phyloP scores from a whole-genome alignment of 2,888 invertebrate species.

The Stenoptilia bipunctidactyla region DNA sequence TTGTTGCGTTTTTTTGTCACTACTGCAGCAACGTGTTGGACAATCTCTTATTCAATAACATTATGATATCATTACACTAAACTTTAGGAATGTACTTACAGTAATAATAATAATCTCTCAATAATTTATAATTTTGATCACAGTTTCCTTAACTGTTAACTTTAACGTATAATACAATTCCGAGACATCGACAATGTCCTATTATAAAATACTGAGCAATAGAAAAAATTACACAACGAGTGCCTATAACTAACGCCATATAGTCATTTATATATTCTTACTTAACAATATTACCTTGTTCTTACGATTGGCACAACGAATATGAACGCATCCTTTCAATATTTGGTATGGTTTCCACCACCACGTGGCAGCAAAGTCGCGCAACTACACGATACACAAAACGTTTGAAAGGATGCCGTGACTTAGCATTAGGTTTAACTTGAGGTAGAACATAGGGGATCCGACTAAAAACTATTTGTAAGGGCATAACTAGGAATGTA shows the following conservation, averaged over 20 bases:
- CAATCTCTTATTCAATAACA: conserved; percentile 47
- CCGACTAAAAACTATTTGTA: conserved; percentile 52
- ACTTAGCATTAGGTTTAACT: conserved; percentile 60
- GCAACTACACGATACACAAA: too few relatives aligned
- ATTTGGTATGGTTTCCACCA: conserved; percentile 47
- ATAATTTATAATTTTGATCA: conserved; percentile 72
- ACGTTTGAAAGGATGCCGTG: conserved; percentile 43
- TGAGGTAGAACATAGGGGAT: conserved; percentile 67
- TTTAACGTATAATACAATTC: conserved; percentile 67
- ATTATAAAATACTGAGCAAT: conserved; percentile 69
- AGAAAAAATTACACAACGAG: conserved; percentile 60
- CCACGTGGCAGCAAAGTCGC: conserved; percentile 14
- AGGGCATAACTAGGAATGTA: conserved; percentile 65
- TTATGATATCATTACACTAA: conserved; percentile 54
- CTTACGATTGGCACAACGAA: conserved; percentile 61
- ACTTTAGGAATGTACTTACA: conserved; percentile 67
- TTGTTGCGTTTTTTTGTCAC: conserved; percentile 1
- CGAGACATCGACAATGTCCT: conserved; percentile 44
- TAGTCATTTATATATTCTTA: conserved; percentile 42
- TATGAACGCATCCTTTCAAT: conserved; percentile 48
- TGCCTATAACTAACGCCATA: conserved; percentile 54
- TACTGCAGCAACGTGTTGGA: conserved; percentile 21
- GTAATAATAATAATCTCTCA: conserved; percentile 58
- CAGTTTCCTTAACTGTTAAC: conserved; percentile 68
- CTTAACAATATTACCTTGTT: conserved; percentile 64